Base-by-base conservation (phyloP, 92 coral and sea anemone species). In the Plumapathes pennacea region DNA sequence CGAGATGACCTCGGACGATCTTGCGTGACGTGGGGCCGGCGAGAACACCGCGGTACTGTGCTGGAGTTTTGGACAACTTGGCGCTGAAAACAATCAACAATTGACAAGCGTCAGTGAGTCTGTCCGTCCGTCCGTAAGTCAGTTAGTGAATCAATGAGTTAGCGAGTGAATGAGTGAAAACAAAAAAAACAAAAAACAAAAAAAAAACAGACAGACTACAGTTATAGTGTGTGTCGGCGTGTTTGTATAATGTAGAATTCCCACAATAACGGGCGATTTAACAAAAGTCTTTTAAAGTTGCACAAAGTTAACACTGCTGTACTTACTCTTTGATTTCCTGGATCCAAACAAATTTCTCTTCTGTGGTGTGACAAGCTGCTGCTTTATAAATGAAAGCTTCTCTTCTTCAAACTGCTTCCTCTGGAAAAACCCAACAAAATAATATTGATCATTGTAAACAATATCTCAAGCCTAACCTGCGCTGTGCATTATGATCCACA, bases 401-500 rank as follows among this genome's bases (percentile, higher is more conserved):
- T 92, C 98, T 12, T 92, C 98, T 66, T 92, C 96, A 56, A 92
- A 92, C 49, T 78, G 81, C 78, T 92, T 89, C 13, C 98, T 74
- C 98, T 92, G 52, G 2, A 46, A 21, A 26, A 25, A 45, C 11
- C 33, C 21, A 48, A 50, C 5, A 19, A 25, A 39, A n/a, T 33
- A 7, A 13, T 6, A 4, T n/a, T n/a, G n/a, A n/a, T n/a, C n/a
- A n/a, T n/a, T n/a, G n/a, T n/a, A n/a, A n/a, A n/a, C n/a, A n/a
- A n/a, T n/a, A n/a, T n/a, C n/a, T n/a, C n/a, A n/a, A n/a, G n/a
- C n/a, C n/a, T n/a, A n/a, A n/a, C n/a, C n/a, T n/a, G n/a, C n/a
- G n/a, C n/a, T n/a, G n/a, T n/a, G n/a, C n/a, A n/a, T n/a, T n/a
- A n/a, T n/a, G n/a, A n/a, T n/a, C n/a, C n/a, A n/a, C n/a, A n/a